Percentiles rank a stretch among this genome's conserved stretches.
Evolutionary conservation across 2,797 vertebrate species (phyloP).

Genomic region (Gymnoscopelus braueri): DNA sequence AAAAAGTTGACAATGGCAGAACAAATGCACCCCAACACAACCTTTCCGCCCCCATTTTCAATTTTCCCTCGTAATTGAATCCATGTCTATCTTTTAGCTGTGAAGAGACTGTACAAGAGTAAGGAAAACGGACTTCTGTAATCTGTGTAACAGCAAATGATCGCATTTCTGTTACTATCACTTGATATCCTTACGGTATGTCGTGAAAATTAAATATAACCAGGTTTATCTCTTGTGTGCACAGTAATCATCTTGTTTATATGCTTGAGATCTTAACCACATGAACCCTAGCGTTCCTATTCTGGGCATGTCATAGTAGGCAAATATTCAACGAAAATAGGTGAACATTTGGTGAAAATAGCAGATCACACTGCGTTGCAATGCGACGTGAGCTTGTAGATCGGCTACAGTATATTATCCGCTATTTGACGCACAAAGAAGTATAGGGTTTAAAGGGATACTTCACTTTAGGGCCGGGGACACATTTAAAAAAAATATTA

Average conservation of each 20-base stretch:
- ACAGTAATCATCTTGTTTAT: conserved; percentile 62
- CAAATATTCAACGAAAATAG: too few species aligned
- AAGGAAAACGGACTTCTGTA: conserved; percentile 35
- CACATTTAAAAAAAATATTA: too few species aligned
- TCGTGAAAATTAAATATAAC: conserved; percentile 73
- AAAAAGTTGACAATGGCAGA: background rate
- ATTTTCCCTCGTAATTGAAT: conserved; percentile 5
- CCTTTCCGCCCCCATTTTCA: background rate
- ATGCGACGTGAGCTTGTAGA: too few species aligned
- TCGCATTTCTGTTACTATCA: conserved; percentile 58
- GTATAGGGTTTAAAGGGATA: too few species aligned
- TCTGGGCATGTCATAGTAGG: too few species aligned
- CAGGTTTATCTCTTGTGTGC: conserved; percentile 65
- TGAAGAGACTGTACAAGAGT: conserved; percentile 38
- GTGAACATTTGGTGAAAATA: too few species aligned
- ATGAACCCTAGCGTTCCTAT: background rate
- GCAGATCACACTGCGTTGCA: too few species aligned
- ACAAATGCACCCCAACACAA: conserved; percentile 4
- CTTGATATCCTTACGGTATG: conserved; percentile 67
- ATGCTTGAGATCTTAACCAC: conserved; percentile 35
- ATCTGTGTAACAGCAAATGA: conserved; percentile 46
- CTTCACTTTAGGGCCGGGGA: too few species aligned
- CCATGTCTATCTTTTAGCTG: conserved; percentile 5
- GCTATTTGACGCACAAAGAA: too few species aligned
- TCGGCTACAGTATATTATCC: too few species aligned